Conservation (phyloP, 2,797 vertebrate species). For the Moxostoma hubbsi region DNA sequence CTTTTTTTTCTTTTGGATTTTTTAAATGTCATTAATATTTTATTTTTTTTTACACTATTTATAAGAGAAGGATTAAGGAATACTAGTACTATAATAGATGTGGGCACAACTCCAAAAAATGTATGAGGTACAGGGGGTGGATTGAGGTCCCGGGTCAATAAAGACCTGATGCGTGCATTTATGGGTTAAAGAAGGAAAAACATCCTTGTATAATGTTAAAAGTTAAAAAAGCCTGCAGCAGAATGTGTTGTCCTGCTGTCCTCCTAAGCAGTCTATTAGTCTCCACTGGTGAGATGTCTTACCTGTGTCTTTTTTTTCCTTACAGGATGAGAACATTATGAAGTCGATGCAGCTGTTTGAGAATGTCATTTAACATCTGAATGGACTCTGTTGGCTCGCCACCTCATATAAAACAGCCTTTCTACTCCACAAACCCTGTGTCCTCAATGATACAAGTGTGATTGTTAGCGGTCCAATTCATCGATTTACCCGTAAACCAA, state of each 20-base stretch:
- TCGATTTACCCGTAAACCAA: slow-evolving; percentile 3
- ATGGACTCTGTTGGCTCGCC: slow-evolving; percentile 51
- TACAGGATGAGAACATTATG: slow-evolving; percentile 99
- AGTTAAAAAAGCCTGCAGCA: not conserved
- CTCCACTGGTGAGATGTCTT: slow-evolving; percentile 8
- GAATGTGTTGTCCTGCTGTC: slow-evolving; percentile 5
- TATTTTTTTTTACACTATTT: too few relatives aligned
- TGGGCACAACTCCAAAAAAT: too few relatives aligned
- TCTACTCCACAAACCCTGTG: slow-evolving; percentile 36
- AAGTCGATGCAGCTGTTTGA: slow-evolving; percentile 99
- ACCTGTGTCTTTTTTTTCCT: slow-evolving; percentile 55
- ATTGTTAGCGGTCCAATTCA: slow-evolving; percentile 10
- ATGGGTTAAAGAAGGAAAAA: not conserved
- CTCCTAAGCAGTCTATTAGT: slow-evolving; percentile 5
- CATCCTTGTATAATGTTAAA: not conserved
- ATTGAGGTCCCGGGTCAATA: too few relatives aligned
- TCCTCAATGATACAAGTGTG: slow-evolving; percentile 16
- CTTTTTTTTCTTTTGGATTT: too few relatives aligned
- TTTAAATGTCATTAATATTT: too few relatives aligned
- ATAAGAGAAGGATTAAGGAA: too few relatives aligned
- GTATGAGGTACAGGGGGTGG: too few relatives aligned
- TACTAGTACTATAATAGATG: too few relatives aligned
- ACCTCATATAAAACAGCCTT: slow-evolving; percentile 42
- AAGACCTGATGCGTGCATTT: too few relatives aligned
- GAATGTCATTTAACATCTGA: slow-evolving; percentile 92